Percentiles rank a stretch among this genome's conserved stretches.
phyloP scores from a whole-genome alignment of 2,113 vertebrate species.

The Camelus bactrianus region DNA sequence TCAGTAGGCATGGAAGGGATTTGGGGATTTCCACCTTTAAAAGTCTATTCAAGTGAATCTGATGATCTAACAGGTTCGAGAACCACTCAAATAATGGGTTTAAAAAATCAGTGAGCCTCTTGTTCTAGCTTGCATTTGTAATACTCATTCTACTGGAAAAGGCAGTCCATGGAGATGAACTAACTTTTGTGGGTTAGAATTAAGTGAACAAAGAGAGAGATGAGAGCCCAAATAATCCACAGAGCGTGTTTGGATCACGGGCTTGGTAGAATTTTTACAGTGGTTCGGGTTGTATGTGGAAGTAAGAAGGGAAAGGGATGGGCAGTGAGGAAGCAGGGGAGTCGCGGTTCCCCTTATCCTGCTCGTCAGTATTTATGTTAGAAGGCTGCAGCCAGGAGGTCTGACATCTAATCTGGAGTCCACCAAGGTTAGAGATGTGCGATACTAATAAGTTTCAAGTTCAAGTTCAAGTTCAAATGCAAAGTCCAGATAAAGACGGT shows the following conservation, averaged over 20 bases:
- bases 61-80: not conserved
- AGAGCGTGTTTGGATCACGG: not conserved
- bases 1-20: not conserved
- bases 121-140: not conserved
- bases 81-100: not conserved
- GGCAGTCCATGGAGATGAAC: not conserved
- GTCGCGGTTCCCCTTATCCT: not conserved
- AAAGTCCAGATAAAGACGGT: not conserved
- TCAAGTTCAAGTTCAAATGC: not conserved
- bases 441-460: not conserved
- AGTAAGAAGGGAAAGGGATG: fast-evolving
- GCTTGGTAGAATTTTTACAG: not conserved
- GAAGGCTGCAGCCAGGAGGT: not conserved
- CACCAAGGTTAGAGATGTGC: not conserved
- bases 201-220: conserved; percentile 29
- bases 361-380: fast-evolving
- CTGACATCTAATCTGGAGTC: not conserved
- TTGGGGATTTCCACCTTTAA: not conserved
- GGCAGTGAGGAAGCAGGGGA: fast-evolving
- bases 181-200: not conserved
- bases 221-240: not conserved
- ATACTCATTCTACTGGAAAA: not conserved
- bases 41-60: not conserved
- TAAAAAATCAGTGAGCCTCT: not conserved
- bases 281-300: fast-evolving